A percentile compares a stretch with the other conserved stretches of the same genome.
Conservation (phyloP, 2,797 vertebrate genomes). For the Anabas testudineus region DNA sequence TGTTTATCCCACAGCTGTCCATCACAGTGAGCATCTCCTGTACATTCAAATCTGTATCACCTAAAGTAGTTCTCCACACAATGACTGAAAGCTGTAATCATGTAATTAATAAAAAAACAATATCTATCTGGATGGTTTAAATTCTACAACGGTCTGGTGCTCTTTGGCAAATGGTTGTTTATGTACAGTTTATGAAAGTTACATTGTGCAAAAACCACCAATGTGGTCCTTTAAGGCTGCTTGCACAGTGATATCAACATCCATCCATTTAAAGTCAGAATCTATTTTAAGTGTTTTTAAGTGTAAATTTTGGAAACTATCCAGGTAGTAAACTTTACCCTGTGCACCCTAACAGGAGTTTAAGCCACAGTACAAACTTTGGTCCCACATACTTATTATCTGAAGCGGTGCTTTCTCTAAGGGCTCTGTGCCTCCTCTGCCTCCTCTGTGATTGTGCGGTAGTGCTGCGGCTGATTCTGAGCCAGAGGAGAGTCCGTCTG, state of each 20-base stretch:
- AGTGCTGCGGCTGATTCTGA: constrained; percentile 76
- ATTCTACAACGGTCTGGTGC: background rate
- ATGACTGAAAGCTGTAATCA: background rate
- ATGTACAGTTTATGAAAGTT: background rate
- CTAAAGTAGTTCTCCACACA: background rate
- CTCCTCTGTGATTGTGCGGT: constrained; percentile 75
- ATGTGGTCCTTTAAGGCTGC: background rate
- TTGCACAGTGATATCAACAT: constrained; percentile 11
- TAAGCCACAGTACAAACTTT: no score
- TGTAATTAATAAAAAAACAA: background rate
- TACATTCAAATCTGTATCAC: background rate
- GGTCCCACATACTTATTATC: no score
- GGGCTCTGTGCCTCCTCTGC: constrained; percentile 24
- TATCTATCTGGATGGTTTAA: no score
- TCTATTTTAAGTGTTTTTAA: background rate
- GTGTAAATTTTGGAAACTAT: background rate
- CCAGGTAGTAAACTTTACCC: constrained; percentile 1
- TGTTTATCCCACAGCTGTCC: background rate
- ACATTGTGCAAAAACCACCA: background rate
- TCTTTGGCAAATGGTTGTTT: background rate
- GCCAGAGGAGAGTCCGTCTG: constrained; percentile 68
- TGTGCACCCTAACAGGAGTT: background rate
- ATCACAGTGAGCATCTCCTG: background rate
- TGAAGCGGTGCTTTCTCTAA: background rate
- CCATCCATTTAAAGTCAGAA: constrained; percentile 6